Base-by-base conservation (phyloP, 2,113 vertebrate species). In the Callaeas wilsoni region DNA sequence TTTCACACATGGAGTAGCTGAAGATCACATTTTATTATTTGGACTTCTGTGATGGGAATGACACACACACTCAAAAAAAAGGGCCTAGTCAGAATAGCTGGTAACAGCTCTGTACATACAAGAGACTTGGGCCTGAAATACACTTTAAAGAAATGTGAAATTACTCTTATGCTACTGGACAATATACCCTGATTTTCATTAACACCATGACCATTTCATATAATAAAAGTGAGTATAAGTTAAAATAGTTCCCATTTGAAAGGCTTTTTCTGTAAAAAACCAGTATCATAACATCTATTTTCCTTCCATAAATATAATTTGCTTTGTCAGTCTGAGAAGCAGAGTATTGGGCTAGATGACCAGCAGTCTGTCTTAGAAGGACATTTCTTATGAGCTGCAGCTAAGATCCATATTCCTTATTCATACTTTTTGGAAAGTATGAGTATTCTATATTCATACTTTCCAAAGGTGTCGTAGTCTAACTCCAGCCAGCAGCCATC, bases 21-120 rank as follows among this genome's bases (percentile, higher is more conserved):
- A 92, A 84, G 22, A 94, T 16, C 8, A 69, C 29, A 73, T 57
- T 73, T 29, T 44, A 49, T 37, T 81, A 11, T 59, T 62, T 56
- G 25, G 23, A 29, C 16, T 76, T 7, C 7, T 55, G 29, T 19
- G 8, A 56, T 13, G 12, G 57, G 17, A 50, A 67, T 62, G 10
- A n/a, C 17, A 42, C 12, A 81, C 10, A 29, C 3, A 4, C 0
- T 1, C 4, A 10, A 4, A 20, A 53, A 59, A 57, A 50, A 49
- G 16, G 6, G 4, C 3, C 46, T 32, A 46, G 60, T 59, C 44
- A 80, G 16, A 50, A 82, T 2, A 79, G 9, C 6, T 37, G 18
- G 10, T 17, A 79, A 55, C 13, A 64, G 10, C 5, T 62, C 16
- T 13, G 44, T 41, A 35, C 0, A 0, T 47, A 12, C 19, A 67